Conservation (phyloP, 2,888 invertebrate genomes). For the Epicampocera succincta region DNA sequence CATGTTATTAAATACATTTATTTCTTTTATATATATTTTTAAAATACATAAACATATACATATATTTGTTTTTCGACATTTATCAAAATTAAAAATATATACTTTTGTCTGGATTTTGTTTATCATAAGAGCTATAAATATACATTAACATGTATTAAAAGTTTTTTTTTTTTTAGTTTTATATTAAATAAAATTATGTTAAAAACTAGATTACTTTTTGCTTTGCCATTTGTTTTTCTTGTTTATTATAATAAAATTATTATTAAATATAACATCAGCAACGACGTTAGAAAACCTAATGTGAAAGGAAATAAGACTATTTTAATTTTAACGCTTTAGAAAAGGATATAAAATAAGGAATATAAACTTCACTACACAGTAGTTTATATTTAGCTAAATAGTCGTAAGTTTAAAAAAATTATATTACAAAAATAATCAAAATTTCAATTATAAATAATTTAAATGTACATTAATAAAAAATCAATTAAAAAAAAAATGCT, state of each 20-base stretch:
- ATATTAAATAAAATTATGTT: slow-evolving; percentile 65
- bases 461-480: slow-evolving; percentile 47
- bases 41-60: slow-evolving; percentile 71
- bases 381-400: slow-evolving; percentile 59
- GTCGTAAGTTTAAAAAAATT: slow-evolving; percentile 39
- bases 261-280: slow-evolving; percentile 60
- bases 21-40: slow-evolving; percentile 72
- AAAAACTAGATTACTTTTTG: slow-evolving; percentile 61
- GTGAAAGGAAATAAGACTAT: slow-evolving; percentile 36
- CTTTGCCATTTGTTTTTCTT: slow-evolving; percentile 49
- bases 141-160: slow-evolving; percentile 36
- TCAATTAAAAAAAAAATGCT: slow-evolving; percentile 24
- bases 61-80: slow-evolving; percentile 70
- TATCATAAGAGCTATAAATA: slow-evolving; percentile 57
- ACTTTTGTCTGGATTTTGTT: slow-evolving; percentile 35
- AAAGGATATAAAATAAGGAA: slow-evolving; percentile 70
- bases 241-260: slow-evolving; percentile 45
- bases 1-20: slow-evolving; percentile 70
- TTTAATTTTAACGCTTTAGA: slow-evolving; percentile 20
- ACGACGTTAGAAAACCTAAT: slow-evolving; percentile 54
- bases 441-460: slow-evolving; percentile 41
- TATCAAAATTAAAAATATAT: slow-evolving; percentile 60
- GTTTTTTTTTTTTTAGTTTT: slow-evolving; percentile 48
- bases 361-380: slow-evolving; percentile 69
- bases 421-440: slow-evolving; percentile 55